A percentile compares a stretch with the other conserved stretches of the same genome.
Conservation (phyloP, 2,797 vertebrate species). For the Pelodytes ibericus region DNA sequence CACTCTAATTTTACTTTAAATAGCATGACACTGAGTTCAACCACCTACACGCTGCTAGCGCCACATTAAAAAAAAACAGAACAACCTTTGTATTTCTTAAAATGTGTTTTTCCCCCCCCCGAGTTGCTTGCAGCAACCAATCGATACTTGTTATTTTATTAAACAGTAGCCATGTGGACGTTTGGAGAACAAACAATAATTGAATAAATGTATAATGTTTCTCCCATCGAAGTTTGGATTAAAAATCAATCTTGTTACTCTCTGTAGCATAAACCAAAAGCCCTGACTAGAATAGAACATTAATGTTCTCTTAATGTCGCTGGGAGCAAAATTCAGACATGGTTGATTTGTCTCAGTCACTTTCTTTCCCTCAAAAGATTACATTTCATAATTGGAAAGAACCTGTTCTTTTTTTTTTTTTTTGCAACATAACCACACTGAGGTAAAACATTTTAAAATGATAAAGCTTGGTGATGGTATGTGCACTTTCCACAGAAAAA, state of each 20-base stretch:
- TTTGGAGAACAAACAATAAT: constrained; percentile 53
- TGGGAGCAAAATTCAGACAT: constrained; percentile 44
- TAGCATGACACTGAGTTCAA: not conserved
- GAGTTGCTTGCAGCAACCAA: constrained; percentile 15
- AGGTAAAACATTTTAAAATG: no score
- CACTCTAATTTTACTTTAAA: not conserved
- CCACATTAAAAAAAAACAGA: constrained; percentile 23
- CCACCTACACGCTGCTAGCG: not conserved
- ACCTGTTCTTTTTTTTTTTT: constrained; percentile 36
- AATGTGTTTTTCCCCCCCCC: constrained; percentile 34
- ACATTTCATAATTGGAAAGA: constrained; percentile 50
- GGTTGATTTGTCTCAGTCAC: constrained; percentile 48
- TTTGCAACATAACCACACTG: constrained; percentile 12
- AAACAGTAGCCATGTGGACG: constrained; percentile 46
- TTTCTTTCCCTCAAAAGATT: constrained; percentile 39
- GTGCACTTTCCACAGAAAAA: no score
- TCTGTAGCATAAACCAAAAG: constrained; percentile 38
- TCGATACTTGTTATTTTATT: constrained; percentile 54
- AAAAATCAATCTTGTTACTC: constrained; percentile 56
- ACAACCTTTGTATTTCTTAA: constrained; percentile 30
- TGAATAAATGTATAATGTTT: constrained; percentile 53
- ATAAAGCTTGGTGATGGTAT: no score
- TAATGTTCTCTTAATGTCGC: constrained; percentile 48
- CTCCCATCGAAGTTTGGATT: constrained; percentile 46
- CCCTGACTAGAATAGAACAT: constrained; percentile 52